Base-by-base conservation (phyloP, 2,113 vertebrate genomes). In the Jaculus jaculus region DNA sequence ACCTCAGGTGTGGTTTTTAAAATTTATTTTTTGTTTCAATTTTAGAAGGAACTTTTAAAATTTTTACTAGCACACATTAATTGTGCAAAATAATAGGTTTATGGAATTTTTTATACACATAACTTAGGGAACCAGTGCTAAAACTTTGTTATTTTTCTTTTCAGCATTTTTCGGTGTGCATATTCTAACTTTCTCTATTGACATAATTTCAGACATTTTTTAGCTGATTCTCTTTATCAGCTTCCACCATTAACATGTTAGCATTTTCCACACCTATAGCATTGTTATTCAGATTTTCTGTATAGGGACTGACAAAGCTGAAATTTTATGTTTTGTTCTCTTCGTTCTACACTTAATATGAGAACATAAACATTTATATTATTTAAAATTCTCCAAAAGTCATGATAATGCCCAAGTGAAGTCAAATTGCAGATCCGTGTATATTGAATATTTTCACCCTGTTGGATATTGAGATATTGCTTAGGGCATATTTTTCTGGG, bases 161-260 rank as follows among this genome's bases (percentile, higher is more conserved):
- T 77, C 2, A 24, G 21, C 65, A 65, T 4, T 77, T 94, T 68
- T 65, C 30, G 69, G 32, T 20, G 8, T 84, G 20, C 86, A 10
- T 37, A 80, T 90, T 87, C 63, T 61, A 83, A 78, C 4, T 84
- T 87, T 94, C 58, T 66, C 66, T 72, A 82, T 90, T 85, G 34
- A 95, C 94, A 94, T 88, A 58, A 93, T 84, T 80, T 93, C 79
- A 73, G n/a, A 24, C 2, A 69, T 4, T 65, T 74, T 7, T 15
- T 26, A 6, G 37, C 42, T 24, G 65, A 69, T 32, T 15, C 6
- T n/a, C 21, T 90, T 84, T 8, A 80, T 28, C 23, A 86, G 32
- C 28, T 90, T 82, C 51, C 87, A 84, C 21, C 71, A 0, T 75
- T 81, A 88, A 83, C 30, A 68, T 90, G 15, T 68, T 58, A 91